Evolutionary conservation across 2,888 invertebrate species (phyloP), one percentile per base, ranked within the genome.

Genomic region (Corbicula japonica): DNA sequence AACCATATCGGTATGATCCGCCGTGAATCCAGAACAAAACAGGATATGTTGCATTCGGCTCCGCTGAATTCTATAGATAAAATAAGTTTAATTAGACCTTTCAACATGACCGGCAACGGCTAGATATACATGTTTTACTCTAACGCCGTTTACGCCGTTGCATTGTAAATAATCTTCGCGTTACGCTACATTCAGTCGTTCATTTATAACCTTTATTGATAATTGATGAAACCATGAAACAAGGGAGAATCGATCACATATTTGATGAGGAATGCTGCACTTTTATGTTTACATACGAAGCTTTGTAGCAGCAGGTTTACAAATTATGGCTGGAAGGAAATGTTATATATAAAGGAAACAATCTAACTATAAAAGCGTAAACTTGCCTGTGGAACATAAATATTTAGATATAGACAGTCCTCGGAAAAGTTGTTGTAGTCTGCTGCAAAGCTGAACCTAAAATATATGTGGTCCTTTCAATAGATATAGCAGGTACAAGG

Each of bases 1-100:
- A 80, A 8, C 90, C 87, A 44, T 76, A 84, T 46, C 63, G 73
- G 58, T 83, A 89, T 8, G 80, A 71, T 1, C 90, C 90, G 0
- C 90, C 90, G 48, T 89, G 88, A 26, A 89, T 83, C 88, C 88
- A 90, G 23, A 88, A 82, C 86, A 88, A 84, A 1, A 88, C 87
- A 2, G 88, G 87, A 48, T 74, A 76, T 10, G 6, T 38, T 12
- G 26, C 44, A 23, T 62, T 32, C 1, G 56, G 41, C 6, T 32
- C 21, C 10, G 41, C 52, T 10, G 46, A 41, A n/a, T 21, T 41
- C 65, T 58, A 30, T 2, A 26, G 5, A 18, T n/a, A n/a, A n/a
- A n/a, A n/a, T n/a, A n/a, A n/a, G n/a, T n/a, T n/a, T n/a, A n/a
- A n/a, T n/a, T n/a, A n/a, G n/a, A n/a, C n/a, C n/a, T n/a, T n/a